These are phyloP conservation scores for Marisa cornuarietis DNA, from an alignment of 1,140 invertebrate genomes.

Conservation along the genomic window DNA sequence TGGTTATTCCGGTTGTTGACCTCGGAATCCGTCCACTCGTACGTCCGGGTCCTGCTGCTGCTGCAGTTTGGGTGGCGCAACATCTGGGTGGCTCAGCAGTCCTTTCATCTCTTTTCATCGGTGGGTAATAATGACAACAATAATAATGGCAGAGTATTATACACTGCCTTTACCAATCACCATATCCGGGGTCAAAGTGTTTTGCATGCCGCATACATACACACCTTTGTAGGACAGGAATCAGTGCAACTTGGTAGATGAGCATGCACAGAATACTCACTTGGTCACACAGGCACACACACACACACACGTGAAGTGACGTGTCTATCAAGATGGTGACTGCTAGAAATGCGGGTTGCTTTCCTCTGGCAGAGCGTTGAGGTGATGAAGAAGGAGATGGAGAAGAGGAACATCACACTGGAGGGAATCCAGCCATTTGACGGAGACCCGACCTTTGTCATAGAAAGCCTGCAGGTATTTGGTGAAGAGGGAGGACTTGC, in stretches of 20 bases:
- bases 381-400: background rate
- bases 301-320: no score
- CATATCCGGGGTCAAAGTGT: no score
- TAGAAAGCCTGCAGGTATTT: slow-evolving; percentile 4
- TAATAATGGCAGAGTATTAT: no score
- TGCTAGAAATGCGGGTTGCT: no score
- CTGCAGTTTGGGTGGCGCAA: slow-evolving; percentile 34
- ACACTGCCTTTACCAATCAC: no score
- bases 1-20: slow-evolving; percentile 45
- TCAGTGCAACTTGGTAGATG: no score
- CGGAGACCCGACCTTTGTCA: background rate
- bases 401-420: slow-evolving; percentile 10
- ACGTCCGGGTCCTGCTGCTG: slow-evolving; percentile 30
- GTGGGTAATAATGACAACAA: slow-evolving; percentile 17
- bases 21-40: slow-evolving; percentile 33
- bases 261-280: no score
- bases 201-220: no score
- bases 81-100: slow-evolving; percentile 31
- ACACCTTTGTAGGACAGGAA: no score
- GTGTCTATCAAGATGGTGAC: no score
- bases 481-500: background rate
- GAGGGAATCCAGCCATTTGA: background rate
- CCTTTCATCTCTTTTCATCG: slow-evolving; percentile 38
- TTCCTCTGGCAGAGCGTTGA: slow-evolving; percentile 1
- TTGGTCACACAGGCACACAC: no score